Percentiles rank a stretch among this genome's conserved stretches.
These are phyloP conservation scores for Chaetodon trifasciatus DNA, from an alignment of 2,797 vertebrate species.

Conservation along the genomic window DNA sequence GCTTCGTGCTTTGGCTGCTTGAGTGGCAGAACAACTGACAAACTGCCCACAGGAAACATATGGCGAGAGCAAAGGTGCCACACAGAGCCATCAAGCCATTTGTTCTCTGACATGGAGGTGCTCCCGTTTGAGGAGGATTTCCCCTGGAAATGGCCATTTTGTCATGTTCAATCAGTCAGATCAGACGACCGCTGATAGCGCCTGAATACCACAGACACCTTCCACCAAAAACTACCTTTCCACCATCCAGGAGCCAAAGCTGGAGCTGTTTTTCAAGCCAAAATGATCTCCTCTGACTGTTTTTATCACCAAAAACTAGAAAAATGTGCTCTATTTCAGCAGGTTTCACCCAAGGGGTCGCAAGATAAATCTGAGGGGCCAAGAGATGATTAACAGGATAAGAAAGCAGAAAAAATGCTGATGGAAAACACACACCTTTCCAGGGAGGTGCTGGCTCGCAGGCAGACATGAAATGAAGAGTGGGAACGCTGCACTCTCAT, in stretches of 20 bases:
- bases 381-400: conserved; percentile 10
- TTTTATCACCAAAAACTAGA: not conserved
- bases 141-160: conserved; percentile 54
- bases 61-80: conserved; percentile 73
- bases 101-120: conserved; percentile 50
- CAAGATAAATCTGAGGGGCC: conserved; percentile 10
- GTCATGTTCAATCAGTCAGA: conserved; percentile 17
- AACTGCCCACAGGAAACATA: conserved; percentile 62
- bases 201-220: not conserved
- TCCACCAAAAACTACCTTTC: not conserved
- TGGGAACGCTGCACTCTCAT: conserved; percentile 9
- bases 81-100: conserved; percentile 70
- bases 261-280: not conserved
- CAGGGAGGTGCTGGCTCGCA: not conserved
- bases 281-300: not conserved
- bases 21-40: conserved; percentile 52
- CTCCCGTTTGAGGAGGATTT: conserved; percentile 47
- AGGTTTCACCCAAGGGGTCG: not conserved
- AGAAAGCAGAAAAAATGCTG: not conserved
- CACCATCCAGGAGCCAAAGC: not conserved
- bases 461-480: conserved; percentile 17
- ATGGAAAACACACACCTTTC: not conserved
- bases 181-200: not conserved
- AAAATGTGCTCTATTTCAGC: not conserved
- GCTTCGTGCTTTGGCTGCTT: conserved; percentile 39